A percentile compares a stretch with the other conserved stretches of the same genome.
Evolutionary conservation across 2,888 invertebrate genomes (phyloP).

Genomic region (Steromphala cineraria): DNA sequence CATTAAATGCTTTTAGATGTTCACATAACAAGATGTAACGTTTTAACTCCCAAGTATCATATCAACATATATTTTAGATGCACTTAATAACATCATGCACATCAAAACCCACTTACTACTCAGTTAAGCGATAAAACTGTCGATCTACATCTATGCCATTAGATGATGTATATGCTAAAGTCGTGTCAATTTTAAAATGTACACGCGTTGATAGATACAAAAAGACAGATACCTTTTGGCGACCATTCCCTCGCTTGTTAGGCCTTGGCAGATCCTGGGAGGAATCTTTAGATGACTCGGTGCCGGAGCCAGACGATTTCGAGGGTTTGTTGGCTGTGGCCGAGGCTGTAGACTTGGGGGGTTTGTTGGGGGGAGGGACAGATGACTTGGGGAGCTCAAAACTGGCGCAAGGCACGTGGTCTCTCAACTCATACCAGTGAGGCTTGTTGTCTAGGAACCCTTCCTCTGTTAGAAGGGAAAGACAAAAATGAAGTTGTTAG

Average conservation of each 20-base stretch:
- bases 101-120: too few species aligned
- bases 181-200: neutral
- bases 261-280: neutral
- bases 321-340: conserved; percentile 12
- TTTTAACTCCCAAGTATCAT: too few species aligned
- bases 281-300: too few species aligned
- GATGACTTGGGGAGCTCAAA: conserved; percentile 65
- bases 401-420: conserved; percentile 67
- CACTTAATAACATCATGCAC: too few species aligned
- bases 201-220: neutral
- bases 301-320: neutral
- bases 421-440: conserved; percentile 78
- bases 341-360: neutral
- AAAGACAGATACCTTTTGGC: neutral
- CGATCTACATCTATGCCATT: too few species aligned
- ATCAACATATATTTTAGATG: too few species aligned
- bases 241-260: neutral
- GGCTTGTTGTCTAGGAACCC: conserved; percentile 78
- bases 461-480: conserved; percentile 72
- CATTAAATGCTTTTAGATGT: too few species aligned
- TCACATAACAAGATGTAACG: too few species aligned
- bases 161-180: too few species aligned
- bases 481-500: too few species aligned
- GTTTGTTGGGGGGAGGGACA: conserved; percentile 52
- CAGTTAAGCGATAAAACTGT: too few species aligned